Percentiles rank a stretch among this genome's conserved stretches.
These are phyloP conservation scores for Anolis apletophallus DNA, from an alignment of 2,797 vertebrate species.

Conservation along the genomic window DNA sequence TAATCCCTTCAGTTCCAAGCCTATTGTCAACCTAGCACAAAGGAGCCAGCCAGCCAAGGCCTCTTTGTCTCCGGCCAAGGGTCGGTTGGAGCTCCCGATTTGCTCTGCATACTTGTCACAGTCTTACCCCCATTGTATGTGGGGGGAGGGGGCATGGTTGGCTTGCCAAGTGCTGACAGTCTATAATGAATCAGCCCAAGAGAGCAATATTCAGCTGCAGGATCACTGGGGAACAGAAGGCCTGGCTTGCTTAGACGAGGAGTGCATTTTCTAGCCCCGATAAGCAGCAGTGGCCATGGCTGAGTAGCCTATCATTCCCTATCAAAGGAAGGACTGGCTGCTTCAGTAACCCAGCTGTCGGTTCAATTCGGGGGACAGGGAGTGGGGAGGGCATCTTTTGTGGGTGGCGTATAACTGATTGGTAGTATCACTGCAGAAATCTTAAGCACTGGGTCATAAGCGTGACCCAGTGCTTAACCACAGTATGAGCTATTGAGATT, in stretches of 20 bases:
- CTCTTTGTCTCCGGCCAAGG: conserved; percentile 23
- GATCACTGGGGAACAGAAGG: conserved; percentile 15
- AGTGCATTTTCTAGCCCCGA: conserved; percentile 4
- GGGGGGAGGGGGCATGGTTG: background rate
- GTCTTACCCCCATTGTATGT: background rate
- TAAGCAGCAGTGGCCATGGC: background rate
- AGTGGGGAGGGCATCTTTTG: background rate
- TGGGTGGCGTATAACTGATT: background rate
- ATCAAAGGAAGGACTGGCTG: conserved; percentile 3
- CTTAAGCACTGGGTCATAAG: background rate
- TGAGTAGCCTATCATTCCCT: background rate
- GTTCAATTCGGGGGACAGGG: background rate
- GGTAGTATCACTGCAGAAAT: background rate
- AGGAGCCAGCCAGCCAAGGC: conserved; percentile 36
- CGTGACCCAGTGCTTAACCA: background rate
- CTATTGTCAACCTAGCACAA: conserved; percentile 35
- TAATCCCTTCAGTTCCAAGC: conserved; percentile 20
- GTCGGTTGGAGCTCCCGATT: conserved; percentile 21
- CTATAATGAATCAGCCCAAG: conserved; percentile 18
- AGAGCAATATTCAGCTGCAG: conserved; percentile 10
- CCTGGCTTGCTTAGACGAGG: conserved; percentile 6
- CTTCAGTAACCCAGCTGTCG: background rate
- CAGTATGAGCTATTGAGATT: background rate
- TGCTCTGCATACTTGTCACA: conserved; percentile 42
- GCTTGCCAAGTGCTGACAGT: conserved; percentile 25